Conservation (phyloP, 2,113 vertebrate genomes). For the Vulpes vulpes region DNA sequence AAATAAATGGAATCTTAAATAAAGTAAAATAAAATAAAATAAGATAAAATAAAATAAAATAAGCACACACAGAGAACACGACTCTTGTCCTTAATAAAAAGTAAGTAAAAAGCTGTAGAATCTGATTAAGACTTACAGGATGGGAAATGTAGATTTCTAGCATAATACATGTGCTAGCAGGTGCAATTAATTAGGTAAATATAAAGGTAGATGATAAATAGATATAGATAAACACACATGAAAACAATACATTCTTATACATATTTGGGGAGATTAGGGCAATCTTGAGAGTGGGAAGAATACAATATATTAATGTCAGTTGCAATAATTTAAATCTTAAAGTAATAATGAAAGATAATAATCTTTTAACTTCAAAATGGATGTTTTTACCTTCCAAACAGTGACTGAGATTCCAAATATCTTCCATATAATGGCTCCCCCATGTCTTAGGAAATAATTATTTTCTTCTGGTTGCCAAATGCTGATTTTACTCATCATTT, state of each 20-base stretch:
- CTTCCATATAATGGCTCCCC: neutral
- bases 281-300: neutral
- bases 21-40: too few relatives aligned
- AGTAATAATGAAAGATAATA: neutral
- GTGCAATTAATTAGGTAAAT: neutral
- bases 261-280: neutral
- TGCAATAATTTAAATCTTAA: neutral
- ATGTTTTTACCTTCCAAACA: neutral
- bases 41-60: neutral
- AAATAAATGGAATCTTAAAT: too few relatives aligned
- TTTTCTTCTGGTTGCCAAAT: neutral
- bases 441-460: neutral
- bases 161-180: neutral
- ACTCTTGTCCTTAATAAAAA: neutral
- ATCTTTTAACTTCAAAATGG: constrained; percentile 1
- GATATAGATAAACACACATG: neutral
- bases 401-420: neutral
- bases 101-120: neutral
- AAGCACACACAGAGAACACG: neutral
- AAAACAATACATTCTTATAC: neutral
- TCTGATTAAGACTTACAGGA: neutral
- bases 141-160: neutral
- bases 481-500: neutral
- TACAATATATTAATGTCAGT: neutral
- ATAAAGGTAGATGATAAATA: neutral